These are phyloP conservation scores for Nebria brevicollis DNA, from an alignment of 2,888 invertebrate genomes.

Conservation along the genomic window DNA sequence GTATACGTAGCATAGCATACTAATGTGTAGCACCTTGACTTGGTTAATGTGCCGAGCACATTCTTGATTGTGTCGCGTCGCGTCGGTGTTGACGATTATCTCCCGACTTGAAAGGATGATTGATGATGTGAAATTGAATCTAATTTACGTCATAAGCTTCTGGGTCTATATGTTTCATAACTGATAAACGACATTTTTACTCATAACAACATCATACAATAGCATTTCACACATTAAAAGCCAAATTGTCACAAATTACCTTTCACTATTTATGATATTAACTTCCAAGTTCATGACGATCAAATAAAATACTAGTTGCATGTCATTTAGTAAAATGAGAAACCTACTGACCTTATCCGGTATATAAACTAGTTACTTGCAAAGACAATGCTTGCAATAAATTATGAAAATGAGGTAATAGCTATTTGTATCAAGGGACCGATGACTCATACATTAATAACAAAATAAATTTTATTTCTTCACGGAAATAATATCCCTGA, in stretches of 20 bases:
- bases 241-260: no score
- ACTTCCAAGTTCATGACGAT: background rate
- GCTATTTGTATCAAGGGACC: background rate
- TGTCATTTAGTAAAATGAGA: background rate
- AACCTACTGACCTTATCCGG: background rate
- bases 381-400: background rate
- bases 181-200: no score
- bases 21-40: background rate
- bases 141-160: background rate
- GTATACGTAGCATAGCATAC: background rate
- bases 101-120: conserved; percentile 18
- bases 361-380: background rate
- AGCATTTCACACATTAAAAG: no score
- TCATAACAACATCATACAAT: no score
- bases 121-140: conserved; percentile 9
- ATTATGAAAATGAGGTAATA: background rate
- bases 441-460: background rate
- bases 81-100: conserved; percentile 19
- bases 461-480: background rate
- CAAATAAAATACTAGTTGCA: background rate
- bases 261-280: background rate
- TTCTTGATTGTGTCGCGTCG: conserved; percentile 20
- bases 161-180: background rate
- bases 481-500: background rate
- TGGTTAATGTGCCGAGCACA: background rate